Evolutionary conservation across 2,113 vertebrate genomes (phyloP), one percentile per base, ranked within the genome.

Genomic region (Catharus fuscescens): DNA sequence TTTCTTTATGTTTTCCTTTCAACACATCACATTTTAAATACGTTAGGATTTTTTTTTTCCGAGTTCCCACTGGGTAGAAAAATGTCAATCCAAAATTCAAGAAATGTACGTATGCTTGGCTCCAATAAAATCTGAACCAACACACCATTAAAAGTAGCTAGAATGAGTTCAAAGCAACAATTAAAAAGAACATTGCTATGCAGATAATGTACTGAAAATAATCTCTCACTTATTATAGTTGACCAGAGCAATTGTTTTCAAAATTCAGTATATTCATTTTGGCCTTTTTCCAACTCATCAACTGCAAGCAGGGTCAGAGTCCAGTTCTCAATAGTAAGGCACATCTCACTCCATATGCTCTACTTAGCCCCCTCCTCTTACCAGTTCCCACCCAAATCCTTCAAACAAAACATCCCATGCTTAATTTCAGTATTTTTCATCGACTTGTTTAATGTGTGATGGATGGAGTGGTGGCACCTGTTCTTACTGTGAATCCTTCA

Each of bases 1-100:
- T 79, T 94, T 97, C 91, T 95, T 97, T 91, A 81, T 91, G 65
- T 92, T 97, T 96, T 95, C 69, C 76, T 95, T 93, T 96, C 92
- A 97, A 79, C 94, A 80, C 70, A 95, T 95, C 93, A 86, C 72
- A 86, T 98, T 97, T 94, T 94, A 97, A 98, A 96, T 94, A 95
- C 82, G 96, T 96, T 96, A 96, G 10, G 11, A 5, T 92, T 96
- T 94, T 96, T 96, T 97, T 93, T 95, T 95, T 92, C 93, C 96
- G 34, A 54, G 71, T 91, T 96, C 88, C 66, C 70, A 34, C 88
- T 92, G 88, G 57, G 50, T 86, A 94, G 93, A 94, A 95, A 97
- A 95, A 88, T 8, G 14, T 38, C 72, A 96, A 88, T 53, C 29
- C 79, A 92, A 95, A 87, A 92, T 90, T 95, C 50, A 70, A 86